Evolutionary conservation across 2,797 vertebrate genomes (phyloP).

Genomic region (Rhinophrynus dorsalis): DNA sequence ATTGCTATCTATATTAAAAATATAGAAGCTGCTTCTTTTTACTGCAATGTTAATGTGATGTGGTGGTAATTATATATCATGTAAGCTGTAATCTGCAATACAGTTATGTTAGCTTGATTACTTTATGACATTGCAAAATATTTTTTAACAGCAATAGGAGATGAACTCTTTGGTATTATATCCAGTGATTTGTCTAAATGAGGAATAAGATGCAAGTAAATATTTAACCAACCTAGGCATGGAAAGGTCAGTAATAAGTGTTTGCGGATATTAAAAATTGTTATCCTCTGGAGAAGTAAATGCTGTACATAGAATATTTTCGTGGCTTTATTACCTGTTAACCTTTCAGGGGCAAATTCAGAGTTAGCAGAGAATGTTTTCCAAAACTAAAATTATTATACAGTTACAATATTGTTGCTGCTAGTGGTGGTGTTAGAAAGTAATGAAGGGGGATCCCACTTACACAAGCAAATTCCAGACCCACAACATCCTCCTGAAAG

Average conservation of each 20-base stretch:
- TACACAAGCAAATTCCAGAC: too few relatives aligned
- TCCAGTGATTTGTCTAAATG: background rate
- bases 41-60: constrained; percentile 44
- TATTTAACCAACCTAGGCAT: background rate
- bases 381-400: too few relatives aligned
- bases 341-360: background rate
- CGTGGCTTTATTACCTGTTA: background rate
- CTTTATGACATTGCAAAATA: constrained; percentile 33
- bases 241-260: background rate
- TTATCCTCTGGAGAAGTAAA: background rate
- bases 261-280: background rate
- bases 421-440: too few relatives aligned
- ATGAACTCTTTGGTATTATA: background rate
- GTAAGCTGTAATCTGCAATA: constrained; percentile 34
- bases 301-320: background rate
- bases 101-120: constrained; percentile 21
- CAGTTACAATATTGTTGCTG: too few relatives aligned
- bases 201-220: background rate
- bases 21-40: constrained; percentile 33
- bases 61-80: constrained; percentile 48
- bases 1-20: constrained; percentile 43
- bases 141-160: background rate
- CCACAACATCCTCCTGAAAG: too few relatives aligned
- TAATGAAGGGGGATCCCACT: too few relatives aligned
- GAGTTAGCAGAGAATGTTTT: too few relatives aligned